Base-by-base conservation (phyloP, 2,888 invertebrate genomes). In the Apamea sordens region DNA sequence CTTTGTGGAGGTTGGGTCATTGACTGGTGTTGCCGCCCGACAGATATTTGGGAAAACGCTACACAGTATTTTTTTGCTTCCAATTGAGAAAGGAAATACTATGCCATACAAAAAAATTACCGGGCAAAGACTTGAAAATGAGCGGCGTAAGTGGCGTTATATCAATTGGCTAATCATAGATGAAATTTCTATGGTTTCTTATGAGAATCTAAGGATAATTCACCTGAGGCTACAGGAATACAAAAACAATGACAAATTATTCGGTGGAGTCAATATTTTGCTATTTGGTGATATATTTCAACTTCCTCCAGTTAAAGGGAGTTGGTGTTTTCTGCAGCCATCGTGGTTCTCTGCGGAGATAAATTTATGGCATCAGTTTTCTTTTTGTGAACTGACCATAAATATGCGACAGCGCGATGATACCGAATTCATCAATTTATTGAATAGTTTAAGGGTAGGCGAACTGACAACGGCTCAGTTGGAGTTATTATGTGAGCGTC, bases 351-450 rank as follows among this genome's bases (percentile, higher is more conserved):
- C 61, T 5, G 73, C 61, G 2, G 61, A 73, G 15, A 2, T 63
- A 0, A 73, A 71, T n/a, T 73, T 73, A 2, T 73, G 61, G 72
- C 72, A 73, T 3, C 64, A 32, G 21, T 64, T 73, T 21, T 73
- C 64, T 7, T 73, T 73, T 32, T 73, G 63, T 28, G 28, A 21
- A 73, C 28, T 59, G 0, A 89, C 88, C 0, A 86, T 89, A 61
- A 93, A 93, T 44, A 92, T 93, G 91, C 85, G 92, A 92, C 13
- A 44, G 41, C 47, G 56, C 79, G 81, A 59, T 77, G 92, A 93
- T 74, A 41, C 0, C 0, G 86, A 89, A 36, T 90, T 91, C 56
- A 82, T 91, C 0, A 88, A 90, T 74, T 65, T 92, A 2, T 75
- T 91, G 2, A 92, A 92, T 47, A 88, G 65, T 1, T 86, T 92